Percentiles rank a stretch among this genome's conserved stretches.
Evolutionary conservation across 1,140 invertebrate genomes (phyloP).

Genomic region (Trichonephila clavipes): DNA sequence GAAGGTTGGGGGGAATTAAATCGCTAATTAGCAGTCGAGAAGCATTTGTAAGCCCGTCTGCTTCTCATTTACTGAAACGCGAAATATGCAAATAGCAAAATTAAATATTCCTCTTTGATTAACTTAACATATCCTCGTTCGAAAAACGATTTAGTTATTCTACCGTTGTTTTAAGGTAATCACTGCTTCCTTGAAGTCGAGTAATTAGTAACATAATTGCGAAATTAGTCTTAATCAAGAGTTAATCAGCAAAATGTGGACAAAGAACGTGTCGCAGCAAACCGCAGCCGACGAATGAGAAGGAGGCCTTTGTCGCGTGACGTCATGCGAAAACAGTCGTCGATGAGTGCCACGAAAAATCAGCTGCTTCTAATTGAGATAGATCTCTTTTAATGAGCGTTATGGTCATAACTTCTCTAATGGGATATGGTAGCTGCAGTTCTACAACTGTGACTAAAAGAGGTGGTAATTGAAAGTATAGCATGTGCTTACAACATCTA

Average conservation of each 20-base stretch:
- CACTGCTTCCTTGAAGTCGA: slow-evolving; percentile 31
- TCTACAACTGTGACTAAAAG: no score
- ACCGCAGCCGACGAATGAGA: slow-evolving; percentile 2
- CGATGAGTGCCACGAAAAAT: background rate
- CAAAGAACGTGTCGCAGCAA: background rate
- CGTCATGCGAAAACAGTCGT: slow-evolving; percentile 34
- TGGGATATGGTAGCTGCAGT: no score
- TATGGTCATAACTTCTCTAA: no score
- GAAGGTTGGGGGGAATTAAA: slow-evolving; percentile 45
- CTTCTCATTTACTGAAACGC: slow-evolving; percentile 44
- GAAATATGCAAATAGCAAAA: slow-evolving; percentile 72
- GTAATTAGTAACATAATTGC: slow-evolving; percentile 74
- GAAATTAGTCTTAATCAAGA: slow-evolving; percentile 73
- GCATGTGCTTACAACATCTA: no score
- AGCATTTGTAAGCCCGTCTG: slow-evolving; percentile 54
- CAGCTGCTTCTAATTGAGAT: no score
- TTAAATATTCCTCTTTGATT: slow-evolving; percentile 74
- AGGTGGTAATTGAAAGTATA: no score
- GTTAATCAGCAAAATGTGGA: slow-evolving; percentile 64
- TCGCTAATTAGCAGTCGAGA: slow-evolving; percentile 64
- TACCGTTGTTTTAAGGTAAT: slow-evolving; percentile 72
- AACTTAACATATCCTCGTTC: slow-evolving; percentile 60
- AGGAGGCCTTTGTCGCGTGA: background rate
- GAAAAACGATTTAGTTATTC: slow-evolving; percentile 74
- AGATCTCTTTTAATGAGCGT: no score